Evolutionary conservation across 2,888 invertebrate genomes (phyloP), one percentile per base, ranked within the genome.

Genomic region (Rambutsinella grinnellia): DNA sequence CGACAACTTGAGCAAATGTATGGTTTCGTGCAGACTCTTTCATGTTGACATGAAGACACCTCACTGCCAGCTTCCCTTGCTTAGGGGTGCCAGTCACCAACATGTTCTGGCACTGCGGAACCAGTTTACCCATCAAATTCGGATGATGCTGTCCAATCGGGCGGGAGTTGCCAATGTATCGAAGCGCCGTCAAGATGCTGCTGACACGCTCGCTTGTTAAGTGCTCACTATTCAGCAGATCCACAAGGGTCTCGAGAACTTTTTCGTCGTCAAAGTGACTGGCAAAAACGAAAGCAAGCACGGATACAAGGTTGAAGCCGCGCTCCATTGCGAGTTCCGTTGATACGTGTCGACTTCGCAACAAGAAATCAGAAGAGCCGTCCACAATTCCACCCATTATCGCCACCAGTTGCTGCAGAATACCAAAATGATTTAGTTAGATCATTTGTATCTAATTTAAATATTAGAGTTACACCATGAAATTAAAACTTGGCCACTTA

Each of bases 41-140:
- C 88, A 94, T 92, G 87, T 96, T 95, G 57, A 94, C 93, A 86
- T 91, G 94, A 66, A 99, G 91, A 87, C 97, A 98, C 82, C 95
- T 91, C 77, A 99, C 93, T 2, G 98, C 97, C 85, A 97, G 96
- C 87, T 99, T 99, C 5, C 97, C 96, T 87, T 98, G 97, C 87
- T 97, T 97, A 0, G 95, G 93, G 2, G 95, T 94, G 13, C 98
- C 98, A 53, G 92, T 91, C 85, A 94, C 92, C 0, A 96, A 94
- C 86, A 96, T 93, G 66, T 93, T 93, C 86, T 94, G 94, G 87
- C 97, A 94, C 61, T 95, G 90, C 1, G 95, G 94, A 36, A 94
- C 92, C 86, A 98, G 87, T 79, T 91, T 91, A 60, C 93, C 92
- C 88, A 94, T 92, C 66, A 95, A 88, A 49, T 90, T 88, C 0